Evolutionary conservation across 2,113 vertebrate genomes (phyloP), one percentile per base, ranked within the genome.

Genomic region (Nycticebus coucang): DNA sequence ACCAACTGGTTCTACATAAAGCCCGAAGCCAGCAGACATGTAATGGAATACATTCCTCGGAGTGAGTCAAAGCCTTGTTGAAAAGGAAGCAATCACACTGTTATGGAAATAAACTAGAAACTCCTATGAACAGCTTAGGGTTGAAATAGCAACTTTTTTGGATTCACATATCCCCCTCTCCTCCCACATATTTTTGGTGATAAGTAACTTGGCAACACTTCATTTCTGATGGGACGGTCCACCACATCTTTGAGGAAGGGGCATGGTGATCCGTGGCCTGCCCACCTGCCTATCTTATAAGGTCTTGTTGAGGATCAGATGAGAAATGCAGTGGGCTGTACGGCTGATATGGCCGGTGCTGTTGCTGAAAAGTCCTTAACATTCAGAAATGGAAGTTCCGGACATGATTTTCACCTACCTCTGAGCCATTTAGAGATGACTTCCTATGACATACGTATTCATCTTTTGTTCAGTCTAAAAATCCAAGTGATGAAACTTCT

Each of bases 21-120:
- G 89, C 77, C 95, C 87, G 22, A 85, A 98, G 98, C 98, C 98
- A 98, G 98, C 87, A 89, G 79, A 97, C 94, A 95, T 98, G 98
- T 99, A 98, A 99, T 98, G 98, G 98, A 99, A 98, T 98, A 98
- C 98, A 98, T 99, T 99, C 98, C 98, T 98, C 87, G 72, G 95
- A 37, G 64, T 99, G 98, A 99, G 97, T 98, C 98, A 99, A 97
- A 0, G 95, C 94, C 97, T 97, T 88, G n/a, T 97, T 98, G 97
- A 97, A 97, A 97, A 98, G 97, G 98, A 98, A 98, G 98, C 95
- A 98, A 98, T 97, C 95, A 98, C 97, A 95, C 97, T 97, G 92
- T 97, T 98, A 95, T 97, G 98, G 98, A 98, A 98, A 98, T 79
- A 95, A 97, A 96, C 96, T 97, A 96, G 96, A 83, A 97, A 97